These are phyloP conservation scores for Strix uralensis DNA, from an alignment of 2,113 vertebrate genomes.

Conservation along the genomic window DNA sequence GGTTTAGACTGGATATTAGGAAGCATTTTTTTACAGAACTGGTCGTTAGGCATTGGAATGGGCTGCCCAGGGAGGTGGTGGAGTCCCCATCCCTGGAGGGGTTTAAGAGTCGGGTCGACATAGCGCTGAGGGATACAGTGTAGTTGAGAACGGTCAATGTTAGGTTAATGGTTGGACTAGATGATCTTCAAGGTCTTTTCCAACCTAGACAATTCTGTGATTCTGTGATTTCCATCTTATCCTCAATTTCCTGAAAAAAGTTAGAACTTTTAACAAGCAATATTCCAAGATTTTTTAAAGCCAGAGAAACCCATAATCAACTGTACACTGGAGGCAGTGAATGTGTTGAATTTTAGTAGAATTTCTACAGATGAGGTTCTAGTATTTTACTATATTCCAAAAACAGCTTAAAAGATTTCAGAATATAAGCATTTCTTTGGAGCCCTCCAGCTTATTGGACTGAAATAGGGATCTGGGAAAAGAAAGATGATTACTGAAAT, in stretches of 20 bases:
- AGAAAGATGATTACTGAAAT: neutral
- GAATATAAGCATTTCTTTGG: neutral
- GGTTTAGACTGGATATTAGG: too few species aligned
- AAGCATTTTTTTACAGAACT: too few species aligned
- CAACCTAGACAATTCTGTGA: too few species aligned
- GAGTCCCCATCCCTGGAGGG: too few species aligned
- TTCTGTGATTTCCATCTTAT: neutral
- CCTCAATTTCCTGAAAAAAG: neutral
- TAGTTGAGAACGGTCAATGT: too few species aligned
- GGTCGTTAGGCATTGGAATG: too few species aligned
- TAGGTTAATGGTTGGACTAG: too few species aligned
- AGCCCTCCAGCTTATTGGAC: neutral
- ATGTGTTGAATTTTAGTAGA: neutral
- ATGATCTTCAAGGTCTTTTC: too few species aligned
- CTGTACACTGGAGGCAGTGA: neutral
- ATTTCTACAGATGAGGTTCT: neutral
- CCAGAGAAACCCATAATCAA: neutral
- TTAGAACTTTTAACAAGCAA: neutral
- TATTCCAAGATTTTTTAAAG: neutral
- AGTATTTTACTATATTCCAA: neutral
- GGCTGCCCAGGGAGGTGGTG: too few species aligned
- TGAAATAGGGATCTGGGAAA: neutral
- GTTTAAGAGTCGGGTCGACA: too few species aligned
- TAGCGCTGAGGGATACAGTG: too few species aligned
- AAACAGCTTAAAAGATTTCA: neutral